phyloP scores from a whole-genome alignment of 2,888 invertebrate genomes.

The Embidobia sp. region DNA sequence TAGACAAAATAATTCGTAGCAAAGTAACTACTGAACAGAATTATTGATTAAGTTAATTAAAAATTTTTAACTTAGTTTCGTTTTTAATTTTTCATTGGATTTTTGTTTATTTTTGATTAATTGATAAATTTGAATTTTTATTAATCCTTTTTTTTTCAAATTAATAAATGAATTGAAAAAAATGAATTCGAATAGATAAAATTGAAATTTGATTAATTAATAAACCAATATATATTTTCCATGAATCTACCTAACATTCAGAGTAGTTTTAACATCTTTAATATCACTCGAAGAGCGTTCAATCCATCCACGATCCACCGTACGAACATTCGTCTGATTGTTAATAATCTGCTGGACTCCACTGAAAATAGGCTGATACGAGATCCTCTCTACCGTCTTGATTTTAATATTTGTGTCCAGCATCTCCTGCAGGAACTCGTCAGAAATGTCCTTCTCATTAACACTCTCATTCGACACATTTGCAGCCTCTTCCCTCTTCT shows the following conservation, averaged over 20 bases:
- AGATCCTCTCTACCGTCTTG: not conserved
- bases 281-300: conserved; percentile 79
- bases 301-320: conserved; percentile 85
- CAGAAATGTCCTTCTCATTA: conserved; percentile 38
- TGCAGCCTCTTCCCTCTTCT: not conserved
- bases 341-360: conserved; percentile 76
- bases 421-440: conserved; percentile 32
- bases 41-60: too few relatives aligned
- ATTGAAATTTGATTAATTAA: too few relatives aligned
- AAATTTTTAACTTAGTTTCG: too few relatives aligned
- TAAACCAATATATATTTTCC: too few relatives aligned
- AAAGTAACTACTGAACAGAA: too few relatives aligned
- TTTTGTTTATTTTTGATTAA: too few relatives aligned
- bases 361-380: conserved; percentile 71
- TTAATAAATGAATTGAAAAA: too few relatives aligned
- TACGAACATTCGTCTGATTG: conserved; percentile 71
- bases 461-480: not conserved
- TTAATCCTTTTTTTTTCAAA: too few relatives aligned
- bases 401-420: conserved; percentile 32
- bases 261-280: conserved; percentile 50
- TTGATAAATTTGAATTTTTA: too few relatives aligned
- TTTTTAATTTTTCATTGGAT: too few relatives aligned
- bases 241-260: conserved; percentile 37
- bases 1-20: not conserved
- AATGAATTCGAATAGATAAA: too few relatives aligned